Conservation (phyloP, 2,113 vertebrate genomes). For the Cochlearius cochlearius region DNA sequence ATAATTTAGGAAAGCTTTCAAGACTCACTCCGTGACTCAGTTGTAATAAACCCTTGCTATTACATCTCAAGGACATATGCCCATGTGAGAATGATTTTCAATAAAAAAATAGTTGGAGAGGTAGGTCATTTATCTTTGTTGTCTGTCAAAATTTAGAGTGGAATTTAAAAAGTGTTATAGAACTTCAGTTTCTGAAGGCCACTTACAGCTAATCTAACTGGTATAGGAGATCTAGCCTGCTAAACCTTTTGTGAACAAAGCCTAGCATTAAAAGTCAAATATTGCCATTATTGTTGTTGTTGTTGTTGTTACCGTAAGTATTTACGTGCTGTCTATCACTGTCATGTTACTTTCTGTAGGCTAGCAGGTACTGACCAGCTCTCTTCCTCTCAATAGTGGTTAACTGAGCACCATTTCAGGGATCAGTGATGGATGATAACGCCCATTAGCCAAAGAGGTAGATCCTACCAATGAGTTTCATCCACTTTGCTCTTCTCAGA, state of each 20-base stretch:
- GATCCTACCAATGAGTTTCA: not conserved
- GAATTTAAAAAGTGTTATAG: slow-evolving; percentile 13
- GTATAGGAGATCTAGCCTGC: not conserved
- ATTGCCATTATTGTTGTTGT: not conserved
- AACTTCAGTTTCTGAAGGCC: slow-evolving; percentile 5
- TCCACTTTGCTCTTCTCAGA: not conserved
- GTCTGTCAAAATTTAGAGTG: slow-evolving; percentile 11
- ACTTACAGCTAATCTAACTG: not conserved
- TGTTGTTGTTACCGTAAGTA: not conserved
- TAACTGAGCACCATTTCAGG: not conserved
- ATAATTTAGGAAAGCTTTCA: slow-evolving; percentile 11
- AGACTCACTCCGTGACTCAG: not conserved
- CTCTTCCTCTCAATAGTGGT: not conserved
- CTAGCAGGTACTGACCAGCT: not conserved
- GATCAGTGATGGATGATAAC: not conserved
- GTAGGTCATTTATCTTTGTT: slow-evolving; percentile 26
- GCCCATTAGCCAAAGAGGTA: not conserved
- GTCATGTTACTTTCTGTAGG: not conserved
- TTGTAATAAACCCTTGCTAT: not conserved
- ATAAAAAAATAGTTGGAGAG: not conserved
- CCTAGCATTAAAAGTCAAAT: not conserved
- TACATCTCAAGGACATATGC: slow-evolving; percentile 14
- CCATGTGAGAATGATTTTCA: slow-evolving; percentile 22
- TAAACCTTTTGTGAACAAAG: not conserved
- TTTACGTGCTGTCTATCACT: not conserved